Base-by-base conservation (phyloP, 2,113 vertebrate species). In the Dendrocopos noguchii region DNA sequence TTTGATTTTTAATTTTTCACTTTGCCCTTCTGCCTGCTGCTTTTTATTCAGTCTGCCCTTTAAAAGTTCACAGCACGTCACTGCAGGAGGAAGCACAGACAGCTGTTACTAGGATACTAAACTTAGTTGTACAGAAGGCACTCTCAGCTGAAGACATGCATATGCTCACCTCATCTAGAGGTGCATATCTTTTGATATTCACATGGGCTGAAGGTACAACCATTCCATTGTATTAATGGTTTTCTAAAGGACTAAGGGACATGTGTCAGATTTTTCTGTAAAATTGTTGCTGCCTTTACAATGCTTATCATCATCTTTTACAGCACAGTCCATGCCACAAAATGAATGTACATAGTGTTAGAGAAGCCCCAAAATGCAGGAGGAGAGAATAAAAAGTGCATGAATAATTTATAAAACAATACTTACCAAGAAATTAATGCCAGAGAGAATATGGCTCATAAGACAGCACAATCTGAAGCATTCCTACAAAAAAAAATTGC, bases 41-140 rank as follows among this genome's bases (percentile, higher is more conserved):
- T 80, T 96, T 95, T 87, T 67, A 65, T 70, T 84, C 73, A 60
- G 60, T 2, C 63, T 95, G 73, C 70, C 90, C 71, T 92, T 95
- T 94, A 71, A 80, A 94, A 92, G 82, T 88, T 94, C 80, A 47
- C 33, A 67, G 60, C 22, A 27, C 0, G 0, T 76, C 84, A 84
- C 46, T 90, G 60, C 24, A 81, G 34, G 33, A 94, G 55, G 56
- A 81, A 18, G 50, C 70, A 91, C 0, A 3, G 66, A 52, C 79
- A 78, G 46, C 46, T 84, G 74, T 91, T 88, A 87, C 55, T 21
- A 68, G 59, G 52, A 83, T 84, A 82, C 73, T 89, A 47, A 87
- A 79, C 7, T 44, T 81, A 81, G 92, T 47, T 81, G 33, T 79
- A 71, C 33, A 39, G 34, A n/a, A 72, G 63, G 17, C 39, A 33